Evolutionary conservation across 1,140 invertebrate species (phyloP), one percentile per base, ranked within the genome.

Genomic region (Magallana gigas): DNA sequence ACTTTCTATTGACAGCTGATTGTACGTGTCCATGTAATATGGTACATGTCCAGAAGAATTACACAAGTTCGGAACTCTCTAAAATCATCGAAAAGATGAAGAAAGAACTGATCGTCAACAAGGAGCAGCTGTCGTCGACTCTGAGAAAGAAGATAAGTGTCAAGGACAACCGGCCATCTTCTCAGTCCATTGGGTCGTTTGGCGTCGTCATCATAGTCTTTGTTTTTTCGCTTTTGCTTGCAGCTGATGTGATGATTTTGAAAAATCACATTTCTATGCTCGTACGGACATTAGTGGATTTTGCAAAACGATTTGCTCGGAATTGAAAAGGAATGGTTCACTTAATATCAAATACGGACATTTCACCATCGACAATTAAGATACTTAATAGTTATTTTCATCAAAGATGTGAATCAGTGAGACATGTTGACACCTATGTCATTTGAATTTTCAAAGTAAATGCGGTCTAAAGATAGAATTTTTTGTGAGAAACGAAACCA

Each of bases 221-320:
- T 6, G 82, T 58, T 1, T 18, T 83, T 18, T 1, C 57, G 5
- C 11, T 83, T 16, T n/a, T 83, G 16, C 9, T 83, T 48, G 48
- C n/a, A 12, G 8, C n/a, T 57, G 82, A 83, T 57, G 14, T 58
- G 9, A 57, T 58, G 56, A 83, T 23, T 56, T 23, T 83, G n/a
- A 83, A 83, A 83, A 14, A 83, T 11, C 82, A 83, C 48, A 12
- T 81, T 56, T 48, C 48, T 48, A 81, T 81, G 76, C 29, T 81
- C 16, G 1, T 48, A 36, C 16, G 14, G 5, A 81, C 14, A 14
- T 14, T 64, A 8, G 18, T 16, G 18, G 62, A 14, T 18, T 16
- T 64, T 48, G 36, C 36, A 48, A 48, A 48, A 48, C 36, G 36
- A 48, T 48, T 48, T 48, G 2, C 14, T 64, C 14, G 62, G 62